Base-by-base conservation (phyloP, 1,140 invertebrate species). In the Belonocnema kinseyi region DNA sequence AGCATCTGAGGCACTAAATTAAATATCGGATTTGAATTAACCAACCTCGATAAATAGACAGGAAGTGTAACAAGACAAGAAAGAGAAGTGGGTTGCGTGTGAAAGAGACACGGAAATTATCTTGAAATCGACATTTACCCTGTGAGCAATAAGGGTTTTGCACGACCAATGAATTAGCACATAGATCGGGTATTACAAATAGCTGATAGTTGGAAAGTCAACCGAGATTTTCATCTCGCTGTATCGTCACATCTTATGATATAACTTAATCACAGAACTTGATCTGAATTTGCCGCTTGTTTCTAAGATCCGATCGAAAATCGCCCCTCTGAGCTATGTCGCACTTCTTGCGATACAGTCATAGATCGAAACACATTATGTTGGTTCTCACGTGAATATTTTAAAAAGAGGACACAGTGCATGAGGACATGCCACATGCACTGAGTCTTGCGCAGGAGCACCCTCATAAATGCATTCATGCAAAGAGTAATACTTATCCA, bases 351-450 rank as follows among this genome's bases (percentile, higher is more conserved):
- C 40, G 26, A 66, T 66, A 66, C 7, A 17, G 33, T 16, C 10
- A 16, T 66, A 40, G 14, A n/a, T 40, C 26, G 21, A 66, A 33
- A 66, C n/a, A 66, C 61, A 46, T 40, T 40, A n/a, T 77, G 74
- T 83, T 78, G 77, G 82, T 86, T 82, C 77, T 66, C 80, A 80
- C 74, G 73, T 81, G 81, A 84, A 88, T 82, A 85, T 88, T 83
- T 85, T 80, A 82, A 82, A 50, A 74, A 10, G 50, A 74, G 14
- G 17, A 74, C 73, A 53, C 52, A 51, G 73, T 11, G 17, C 40
- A 77, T 53, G 54, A 26, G 56, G 83, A 82, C 76, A 85, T 82
- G 77, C 75, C 79, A 77, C 78, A 82, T 77, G 82, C 81, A 85
- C 77, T 46, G 16, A n/a, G 26, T 72, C 71, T 52, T 50, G 58